These are phyloP conservation scores for Saccostrea echinata DNA, from an alignment of 1,140 invertebrate genomes.

Conservation along the genomic window DNA sequence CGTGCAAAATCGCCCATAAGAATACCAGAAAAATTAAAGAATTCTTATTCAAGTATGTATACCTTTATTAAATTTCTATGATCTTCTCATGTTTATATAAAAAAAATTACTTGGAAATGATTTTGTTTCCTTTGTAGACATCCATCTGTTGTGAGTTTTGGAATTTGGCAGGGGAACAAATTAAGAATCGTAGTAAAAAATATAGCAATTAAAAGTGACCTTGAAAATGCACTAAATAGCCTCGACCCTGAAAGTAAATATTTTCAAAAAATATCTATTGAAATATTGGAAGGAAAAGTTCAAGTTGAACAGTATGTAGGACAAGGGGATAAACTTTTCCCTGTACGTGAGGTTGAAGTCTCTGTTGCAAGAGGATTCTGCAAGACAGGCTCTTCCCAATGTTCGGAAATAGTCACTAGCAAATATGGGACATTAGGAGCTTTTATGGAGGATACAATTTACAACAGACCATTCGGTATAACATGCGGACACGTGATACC, in stretches of 20 bases:
- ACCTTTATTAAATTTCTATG: not conserved
- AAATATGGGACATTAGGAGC: not conserved
- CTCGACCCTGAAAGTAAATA: not conserved
- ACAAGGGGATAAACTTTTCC: not conserved
- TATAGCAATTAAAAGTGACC: not conserved
- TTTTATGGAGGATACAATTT: not conserved
- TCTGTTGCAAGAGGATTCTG: not conserved
- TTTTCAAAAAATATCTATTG: not conserved
- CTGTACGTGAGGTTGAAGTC: not conserved
- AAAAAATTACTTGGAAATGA: too few species aligned
- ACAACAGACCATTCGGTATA: not conserved
- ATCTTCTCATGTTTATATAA: not conserved
- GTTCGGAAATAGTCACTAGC: not conserved
- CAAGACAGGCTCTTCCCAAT: not conserved
- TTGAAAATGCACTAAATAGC: not conserved
- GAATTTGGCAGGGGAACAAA: not conserved
- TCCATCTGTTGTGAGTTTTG: not conserved
- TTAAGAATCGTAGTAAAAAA: not conserved
- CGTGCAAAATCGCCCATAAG: not conserved
- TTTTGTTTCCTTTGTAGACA: not conserved
- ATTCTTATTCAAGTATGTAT: not conserved
- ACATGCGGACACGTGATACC: not conserved
- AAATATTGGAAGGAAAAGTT: not conserved
- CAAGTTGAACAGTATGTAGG: not conserved
- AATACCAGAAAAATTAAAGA: not conserved